Evolutionary conservation across 2,113 vertebrate species (phyloP).

Genomic region (Lota lota): DNA sequence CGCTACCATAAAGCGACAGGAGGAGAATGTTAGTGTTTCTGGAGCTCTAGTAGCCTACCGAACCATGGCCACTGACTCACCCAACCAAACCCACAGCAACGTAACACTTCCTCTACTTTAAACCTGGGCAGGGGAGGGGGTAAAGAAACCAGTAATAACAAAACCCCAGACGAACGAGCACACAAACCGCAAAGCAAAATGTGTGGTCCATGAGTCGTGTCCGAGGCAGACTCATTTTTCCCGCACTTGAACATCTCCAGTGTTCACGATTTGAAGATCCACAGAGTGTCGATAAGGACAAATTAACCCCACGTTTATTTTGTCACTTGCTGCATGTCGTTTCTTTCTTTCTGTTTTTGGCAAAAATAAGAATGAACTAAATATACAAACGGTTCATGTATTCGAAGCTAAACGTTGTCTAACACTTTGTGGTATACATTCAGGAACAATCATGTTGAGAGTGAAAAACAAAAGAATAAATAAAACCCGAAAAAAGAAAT

Average conservation of each 20-base stretch:
- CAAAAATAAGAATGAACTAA: constrained; percentile 46
- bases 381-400: constrained; percentile 55
- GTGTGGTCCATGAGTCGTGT: not conserved
- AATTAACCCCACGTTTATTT: too few relatives aligned
- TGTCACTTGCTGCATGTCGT: too few relatives aligned
- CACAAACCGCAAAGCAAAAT: not conserved
- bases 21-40: not conserved
- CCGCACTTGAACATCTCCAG: too few relatives aligned
- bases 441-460: constrained; percentile 73
- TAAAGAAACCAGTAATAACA: not conserved
- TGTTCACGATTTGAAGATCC: too few relatives aligned
- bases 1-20: constrained; percentile 20
- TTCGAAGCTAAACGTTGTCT: constrained; percentile 52
- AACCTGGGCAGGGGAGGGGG: not conserved
- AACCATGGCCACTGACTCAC: too few relatives aligned
- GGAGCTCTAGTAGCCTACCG: too few relatives aligned
- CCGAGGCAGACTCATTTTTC: not conserved
- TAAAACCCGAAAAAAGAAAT: constrained; percentile 22
- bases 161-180: not conserved
- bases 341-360: constrained; percentile 13
- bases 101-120: too few relatives aligned
- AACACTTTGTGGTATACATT: constrained; percentile 74
- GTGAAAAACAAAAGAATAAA: constrained; percentile 45
- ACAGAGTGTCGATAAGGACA: too few relatives aligned
- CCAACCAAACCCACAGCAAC: too few relatives aligned